Evolutionary conservation across 2,113 vertebrate genomes (phyloP).

Genomic region (Erinaceus europaeus): DNA sequence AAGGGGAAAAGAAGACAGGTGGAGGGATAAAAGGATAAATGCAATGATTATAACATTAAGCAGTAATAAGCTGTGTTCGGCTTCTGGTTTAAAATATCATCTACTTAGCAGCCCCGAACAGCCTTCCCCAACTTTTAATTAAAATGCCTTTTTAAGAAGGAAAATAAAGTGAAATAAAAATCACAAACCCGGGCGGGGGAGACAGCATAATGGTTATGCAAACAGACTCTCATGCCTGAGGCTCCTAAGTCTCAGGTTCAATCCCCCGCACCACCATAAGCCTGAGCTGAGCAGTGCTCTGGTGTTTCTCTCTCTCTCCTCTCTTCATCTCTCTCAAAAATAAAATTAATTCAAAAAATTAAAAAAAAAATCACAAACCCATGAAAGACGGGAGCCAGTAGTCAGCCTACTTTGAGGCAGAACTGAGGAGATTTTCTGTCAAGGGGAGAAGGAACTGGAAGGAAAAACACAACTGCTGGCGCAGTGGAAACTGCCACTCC

Average conservation of each 20-base stretch:
- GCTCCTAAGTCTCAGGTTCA: no score
- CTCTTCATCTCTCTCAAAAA: no score
- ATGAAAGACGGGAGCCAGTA: background rate
- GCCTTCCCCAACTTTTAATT: conserved; percentile 54
- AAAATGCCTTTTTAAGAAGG: conserved; percentile 50
- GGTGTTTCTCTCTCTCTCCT: no score
- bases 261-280: no score
- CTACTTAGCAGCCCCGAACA: conserved; percentile 27
- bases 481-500: no score
- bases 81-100: conserved; percentile 45
- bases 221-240: no score
- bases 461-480: background rate
- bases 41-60: background rate
- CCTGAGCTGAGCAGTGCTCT: no score
- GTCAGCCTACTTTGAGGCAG: background rate
- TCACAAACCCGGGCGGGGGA: background rate
- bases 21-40: conserved; percentile 23
- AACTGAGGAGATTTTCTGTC: background rate
- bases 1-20: conserved; percentile 33
- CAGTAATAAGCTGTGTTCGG: background rate
- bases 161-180: conserved; percentile 42
- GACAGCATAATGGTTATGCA: no score
- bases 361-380: conserved; percentile 23
- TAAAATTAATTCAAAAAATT: no score
- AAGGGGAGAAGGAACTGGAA: background rate